Evolutionary conservation across 2,888 invertebrate species (phyloP), one percentile per base, ranked within the genome.

Genomic region (Agrotis clavis): DNA sequence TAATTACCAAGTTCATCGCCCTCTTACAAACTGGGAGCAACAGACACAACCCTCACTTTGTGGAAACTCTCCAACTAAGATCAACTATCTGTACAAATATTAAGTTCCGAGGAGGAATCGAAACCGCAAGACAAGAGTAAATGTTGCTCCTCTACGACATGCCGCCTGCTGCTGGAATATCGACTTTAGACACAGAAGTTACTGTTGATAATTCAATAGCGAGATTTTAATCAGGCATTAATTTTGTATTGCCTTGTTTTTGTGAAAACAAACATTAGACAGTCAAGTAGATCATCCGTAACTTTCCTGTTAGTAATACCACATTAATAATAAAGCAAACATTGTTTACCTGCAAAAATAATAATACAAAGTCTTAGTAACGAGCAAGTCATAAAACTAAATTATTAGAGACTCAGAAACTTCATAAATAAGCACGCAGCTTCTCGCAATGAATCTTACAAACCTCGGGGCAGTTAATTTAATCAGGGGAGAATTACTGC

Each of bases 401-500:
- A 67, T 64, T 47, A 65, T 67, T 65, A 80, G 45, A 61, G 61
- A 56, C 61, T 65, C 71, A 53, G 25, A 61, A 74, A 72, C 67
- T 78, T 78, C 66, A 71, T 70, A 78, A 82, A 69, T 71, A 74
- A 74, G 59, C 57, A 54, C 47, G 72, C 25, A 21, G 69, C 68
- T 75, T 41, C 57, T 53, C 51, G 62, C 74, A 69, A 71, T 76
- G 75, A 82, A 81, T 84, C 75, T 75, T 53, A 71, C 57, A 63
- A 72, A 77, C 71, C 68, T 63, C 67, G 50, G 69, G 69, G 67
- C 67, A 83, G 75, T 77, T 81, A 76, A 85, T 83, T 84, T 69
- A 85, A 82, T 82, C 75, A 81, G 72, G 54, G 61, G 71, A 74
- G 76, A 82, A 77, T 67, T 71, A 80, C 70, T 66, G 62, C 50